Conservation (phyloP, 1,140 invertebrate genomes). For the Paraescarpia echinospica region DNA sequence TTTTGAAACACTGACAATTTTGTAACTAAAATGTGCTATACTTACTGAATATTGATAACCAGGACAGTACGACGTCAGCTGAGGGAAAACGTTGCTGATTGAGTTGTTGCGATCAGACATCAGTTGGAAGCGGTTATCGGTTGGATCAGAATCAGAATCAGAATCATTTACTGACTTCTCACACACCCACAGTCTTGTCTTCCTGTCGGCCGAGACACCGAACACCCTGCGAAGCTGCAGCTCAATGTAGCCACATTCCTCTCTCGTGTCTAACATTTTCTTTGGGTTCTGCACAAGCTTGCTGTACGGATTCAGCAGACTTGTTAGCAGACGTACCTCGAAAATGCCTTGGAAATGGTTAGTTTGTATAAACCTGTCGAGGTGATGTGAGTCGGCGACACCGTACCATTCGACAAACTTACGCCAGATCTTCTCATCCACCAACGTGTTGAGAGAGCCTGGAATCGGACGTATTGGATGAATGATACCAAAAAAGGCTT, state of each 20-base stretch:
- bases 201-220: neutral
- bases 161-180: no score
- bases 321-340: constrained; percentile 15
- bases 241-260: constrained; percentile 20
- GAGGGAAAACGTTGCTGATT: neutral
- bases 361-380: neutral
- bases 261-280: constrained; percentile 14
- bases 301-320: constrained; percentile 15
- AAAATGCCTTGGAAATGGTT: neutral
- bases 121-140: neutral
- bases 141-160: no score
- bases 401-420: constrained; percentile 22
- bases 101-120: neutral
- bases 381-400: constrained; percentile 9
- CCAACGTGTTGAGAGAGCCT: constrained; percentile 11
- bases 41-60: no score
- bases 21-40: no score
- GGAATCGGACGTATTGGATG: neutral
- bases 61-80: neutral
- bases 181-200: constrained; percentile 19
- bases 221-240: constrained; percentile 24
- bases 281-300: neutral
- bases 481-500: neutral
- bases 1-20: no score
- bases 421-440: constrained; percentile 22